Evolutionary conservation across 2,113 vertebrate species (phyloP).

Genomic region (Neofelis nebulosa): DNA sequence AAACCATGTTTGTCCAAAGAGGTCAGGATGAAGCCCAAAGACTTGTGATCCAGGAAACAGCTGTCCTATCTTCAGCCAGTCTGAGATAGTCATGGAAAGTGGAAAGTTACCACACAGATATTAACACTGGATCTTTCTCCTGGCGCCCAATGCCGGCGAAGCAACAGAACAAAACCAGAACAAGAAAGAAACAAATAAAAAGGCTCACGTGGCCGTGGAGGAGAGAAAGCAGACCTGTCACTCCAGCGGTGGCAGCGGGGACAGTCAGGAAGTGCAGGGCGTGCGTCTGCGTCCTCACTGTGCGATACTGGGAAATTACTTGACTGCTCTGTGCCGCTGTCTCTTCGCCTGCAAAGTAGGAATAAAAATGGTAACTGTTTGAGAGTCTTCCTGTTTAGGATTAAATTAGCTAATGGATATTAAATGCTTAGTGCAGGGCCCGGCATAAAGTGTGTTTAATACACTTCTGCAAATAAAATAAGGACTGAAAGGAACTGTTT

Average conservation of each 20-base stretch:
- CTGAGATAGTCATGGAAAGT: constrained; percentile 22
- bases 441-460: background rate
- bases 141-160: background rate
- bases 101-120: constrained; percentile 50
- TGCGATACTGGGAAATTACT: background rate
- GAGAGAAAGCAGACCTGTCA: too few species aligned
- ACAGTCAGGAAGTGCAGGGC: rapidly evolving
- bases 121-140: background rate
- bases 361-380: background rate
- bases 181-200: background rate
- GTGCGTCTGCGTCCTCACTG: rapidly evolving
- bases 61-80: background rate
- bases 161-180: background rate
- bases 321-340: background rate
- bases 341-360: background rate
- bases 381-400: background rate
- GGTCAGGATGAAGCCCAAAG: background rate
- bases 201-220: rapidly evolving
- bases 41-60: background rate
- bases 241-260: too few species aligned
- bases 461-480: background rate
- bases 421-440: background rate
- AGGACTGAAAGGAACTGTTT: background rate
- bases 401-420: too few species aligned
- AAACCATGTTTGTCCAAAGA: constrained; percentile 33